A percentile compares a stretch with the other conserved stretches of the same genome.
These are phyloP conservation scores for Apamea anceps DNA, from an alignment of 2,888 invertebrate genomes.

Conservation along the genomic window DNA sequence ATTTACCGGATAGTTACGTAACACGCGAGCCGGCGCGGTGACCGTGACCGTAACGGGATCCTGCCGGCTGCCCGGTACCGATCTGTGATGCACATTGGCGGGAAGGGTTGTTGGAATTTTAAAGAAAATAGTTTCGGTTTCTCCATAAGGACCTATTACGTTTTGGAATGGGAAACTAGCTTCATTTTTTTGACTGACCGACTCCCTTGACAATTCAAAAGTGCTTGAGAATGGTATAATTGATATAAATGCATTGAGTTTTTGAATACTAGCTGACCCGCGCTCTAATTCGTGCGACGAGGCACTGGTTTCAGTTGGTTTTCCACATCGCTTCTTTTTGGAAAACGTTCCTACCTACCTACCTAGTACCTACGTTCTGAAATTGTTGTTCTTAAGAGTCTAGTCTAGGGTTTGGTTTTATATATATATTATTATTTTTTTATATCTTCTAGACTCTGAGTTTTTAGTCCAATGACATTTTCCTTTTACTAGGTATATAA, in stretches of 20 bases:
- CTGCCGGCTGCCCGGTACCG: slow-evolving; percentile 21
- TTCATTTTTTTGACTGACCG: not conserved
- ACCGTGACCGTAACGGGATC: slow-evolving; percentile 78
- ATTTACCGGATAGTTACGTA: slow-evolving; percentile 67
- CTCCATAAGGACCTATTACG: not conserved
- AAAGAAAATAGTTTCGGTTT: not conserved
- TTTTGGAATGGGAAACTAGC: not conserved
- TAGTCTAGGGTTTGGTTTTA: no score
- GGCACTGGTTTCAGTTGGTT: not conserved
- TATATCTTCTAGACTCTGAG: not conserved
- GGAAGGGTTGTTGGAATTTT: slow-evolving; percentile 5
- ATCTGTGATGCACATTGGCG: not conserved
- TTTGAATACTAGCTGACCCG: not conserved
- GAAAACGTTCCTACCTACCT: not conserved
- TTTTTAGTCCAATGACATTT: not conserved
- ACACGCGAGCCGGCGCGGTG: slow-evolving; percentile 76
- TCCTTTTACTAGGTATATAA: not conserved
- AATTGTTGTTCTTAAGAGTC: not conserved
- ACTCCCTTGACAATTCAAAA: not conserved
- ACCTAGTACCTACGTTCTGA: not conserved
- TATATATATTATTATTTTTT: not conserved
- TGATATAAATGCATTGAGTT: not conserved
- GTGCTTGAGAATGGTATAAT: not conserved
- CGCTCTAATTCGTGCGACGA: not conserved
- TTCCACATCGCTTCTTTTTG: not conserved